These are phyloP conservation scores for Mirounga angustirostris DNA, from an alignment of 2,113 vertebrate species.

Conservation along the genomic window DNA sequence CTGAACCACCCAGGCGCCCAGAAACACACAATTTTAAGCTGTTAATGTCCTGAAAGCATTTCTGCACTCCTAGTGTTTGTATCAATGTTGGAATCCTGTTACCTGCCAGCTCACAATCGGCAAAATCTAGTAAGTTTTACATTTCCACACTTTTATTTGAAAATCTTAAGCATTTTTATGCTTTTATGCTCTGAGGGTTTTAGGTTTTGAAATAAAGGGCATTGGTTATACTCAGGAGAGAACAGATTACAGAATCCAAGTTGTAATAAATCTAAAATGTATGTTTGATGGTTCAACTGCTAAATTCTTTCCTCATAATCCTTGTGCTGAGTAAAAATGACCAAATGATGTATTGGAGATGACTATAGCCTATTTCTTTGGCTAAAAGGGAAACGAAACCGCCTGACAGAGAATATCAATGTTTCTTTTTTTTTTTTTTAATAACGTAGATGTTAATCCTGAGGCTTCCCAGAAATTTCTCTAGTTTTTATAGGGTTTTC, in stretches of 20 bases:
- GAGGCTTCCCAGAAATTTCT: not conserved
- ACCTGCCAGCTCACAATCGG: not conserved
- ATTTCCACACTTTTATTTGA: not conserved
- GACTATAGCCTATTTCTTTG: not conserved
- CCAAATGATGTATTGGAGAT: not conserved
- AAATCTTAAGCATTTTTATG: not conserved
- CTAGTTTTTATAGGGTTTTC: not conserved
- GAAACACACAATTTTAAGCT: not conserved
- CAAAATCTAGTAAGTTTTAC: not conserved
- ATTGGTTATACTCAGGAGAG: not conserved
- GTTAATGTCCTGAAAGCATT: not conserved
- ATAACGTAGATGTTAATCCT: not conserved
- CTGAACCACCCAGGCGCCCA: too few species aligned
- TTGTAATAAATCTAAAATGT: not conserved
- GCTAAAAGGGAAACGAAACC: not conserved
- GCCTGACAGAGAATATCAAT: not conserved
- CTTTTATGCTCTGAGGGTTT: not conserved
- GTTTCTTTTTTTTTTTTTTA: slow-evolving; percentile 20
- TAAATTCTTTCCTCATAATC: slow-evolving; percentile 39
- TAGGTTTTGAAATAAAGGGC: slow-evolving; percentile 37
- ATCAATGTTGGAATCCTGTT: not conserved
- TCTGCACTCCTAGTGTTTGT: not conserved
- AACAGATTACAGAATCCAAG: not conserved
- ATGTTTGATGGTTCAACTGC: not conserved
- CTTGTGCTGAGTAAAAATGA: not conserved